Percentiles rank a stretch among this genome's conserved stretches.
These are phyloP conservation scores for Drosophila bipectinata DNA, from an alignment of 1,140 invertebrate species.

Conservation along the genomic window DNA sequence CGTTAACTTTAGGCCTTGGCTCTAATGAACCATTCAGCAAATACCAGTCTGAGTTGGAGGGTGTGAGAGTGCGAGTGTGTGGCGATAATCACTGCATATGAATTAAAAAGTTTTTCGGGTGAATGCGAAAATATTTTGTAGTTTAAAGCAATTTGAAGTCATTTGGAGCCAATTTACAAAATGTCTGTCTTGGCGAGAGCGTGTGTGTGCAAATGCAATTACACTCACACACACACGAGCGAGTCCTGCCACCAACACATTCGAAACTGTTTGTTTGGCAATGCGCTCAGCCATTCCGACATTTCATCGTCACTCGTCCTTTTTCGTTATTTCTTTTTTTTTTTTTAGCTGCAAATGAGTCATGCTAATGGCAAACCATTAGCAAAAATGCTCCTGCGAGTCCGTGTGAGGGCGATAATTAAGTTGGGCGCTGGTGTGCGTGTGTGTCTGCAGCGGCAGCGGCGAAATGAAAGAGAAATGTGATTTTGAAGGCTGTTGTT, in stretches of 20 bases:
- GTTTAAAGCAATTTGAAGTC: constrained; percentile 82
- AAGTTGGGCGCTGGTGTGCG: constrained; percentile 30
- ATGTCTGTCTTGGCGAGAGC: constrained; percentile 53
- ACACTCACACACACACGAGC: constrained; percentile 26
- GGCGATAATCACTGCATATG: constrained; percentile 76
- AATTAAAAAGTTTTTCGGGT: constrained; percentile 68
- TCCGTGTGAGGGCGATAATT: constrained; percentile 56
- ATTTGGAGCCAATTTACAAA: constrained; percentile 82
- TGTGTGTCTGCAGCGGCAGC: constrained; percentile 35
- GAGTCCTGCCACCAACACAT: constrained; percentile 17
- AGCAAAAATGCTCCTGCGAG: constrained; percentile 64
- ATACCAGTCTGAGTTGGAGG: constrained; percentile 20
- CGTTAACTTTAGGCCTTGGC: constrained; percentile 44
- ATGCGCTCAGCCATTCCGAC: constrained; percentile 57
- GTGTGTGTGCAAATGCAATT: constrained; percentile 69
- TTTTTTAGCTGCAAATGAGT: constrained; percentile 76
- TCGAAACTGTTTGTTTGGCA: constrained; percentile 53
- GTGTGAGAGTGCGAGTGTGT: constrained; percentile 12
- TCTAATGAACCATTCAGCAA: constrained; percentile 70
- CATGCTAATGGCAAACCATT: constrained; percentile 81
- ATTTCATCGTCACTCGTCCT: constrained; percentile 24
- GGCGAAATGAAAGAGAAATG: constrained; percentile 74
- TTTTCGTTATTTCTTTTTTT: constrained; percentile 1
- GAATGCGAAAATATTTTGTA: constrained; percentile 73
- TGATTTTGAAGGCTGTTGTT: constrained; percentile 79